Base-by-base conservation (phyloP, 2,888 invertebrate genomes). In the Isoperla grammatica region DNA sequence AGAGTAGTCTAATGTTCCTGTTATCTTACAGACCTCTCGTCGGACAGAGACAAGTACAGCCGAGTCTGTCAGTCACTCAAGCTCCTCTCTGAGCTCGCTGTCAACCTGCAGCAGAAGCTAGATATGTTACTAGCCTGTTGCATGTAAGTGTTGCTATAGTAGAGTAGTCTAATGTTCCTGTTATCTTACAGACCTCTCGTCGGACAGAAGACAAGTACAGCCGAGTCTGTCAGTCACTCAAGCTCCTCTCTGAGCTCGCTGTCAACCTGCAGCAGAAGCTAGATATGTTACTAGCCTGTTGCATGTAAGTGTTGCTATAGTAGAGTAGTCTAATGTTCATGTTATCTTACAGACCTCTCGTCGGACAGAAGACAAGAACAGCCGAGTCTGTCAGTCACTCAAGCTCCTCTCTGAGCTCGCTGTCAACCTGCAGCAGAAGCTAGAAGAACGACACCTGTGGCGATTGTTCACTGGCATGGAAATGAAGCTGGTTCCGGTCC, bases 381-480 rank as follows among this genome's bases (percentile, higher is more conserved):
- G 40, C 22, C 46, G 57, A 39, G 62, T 60, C 9, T 61, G 63
- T 46, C 49, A 60, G n/a, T 37, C 56, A 6, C 49, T 65, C 22
- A 48, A 40, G 20, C 40, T 55, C 4, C 60, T 78, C 60, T 69
- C 66, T 13, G 70, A 70, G 1, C 71, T 74, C 40, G 69, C 68
- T 22, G 59, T 63, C 37, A 50, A 40, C 29, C 55, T 67, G 57
- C 61, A 63, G 35, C 46, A 11, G 0, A 55, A 68, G 55, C 69
- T 79, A 29, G 57, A 66, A 0, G 71, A 74, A 17, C 66, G 71
- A 1, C 68, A 70, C 1, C 60, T 78, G 57, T 77, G 76, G 77
- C 70, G 68, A n/a, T 68, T 79, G 1, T 79, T 78, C 61, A 64
- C 70, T 1, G 70, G 75, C 2, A 71, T 79, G n/a, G 79, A 79